Conservation (phyloP, 1,140 invertebrate species). For the Anastatus disparis region DNA sequence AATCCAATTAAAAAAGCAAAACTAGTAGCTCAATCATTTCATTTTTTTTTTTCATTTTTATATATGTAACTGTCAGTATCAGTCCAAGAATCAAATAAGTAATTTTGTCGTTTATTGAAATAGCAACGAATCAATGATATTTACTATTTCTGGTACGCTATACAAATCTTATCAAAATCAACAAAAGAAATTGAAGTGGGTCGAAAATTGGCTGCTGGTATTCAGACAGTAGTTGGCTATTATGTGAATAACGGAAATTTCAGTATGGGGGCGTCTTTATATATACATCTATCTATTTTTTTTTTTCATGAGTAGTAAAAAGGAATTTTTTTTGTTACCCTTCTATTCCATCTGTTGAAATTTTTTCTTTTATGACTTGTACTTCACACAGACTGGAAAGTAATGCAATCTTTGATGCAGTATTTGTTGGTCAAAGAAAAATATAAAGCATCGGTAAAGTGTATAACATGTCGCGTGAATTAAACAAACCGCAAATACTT, state of each 20-base stretch:
- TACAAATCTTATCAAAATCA: slow-evolving; percentile 5
- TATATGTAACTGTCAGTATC: too few species aligned
- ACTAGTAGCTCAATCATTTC: too few species aligned
- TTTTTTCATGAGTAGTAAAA: background rate
- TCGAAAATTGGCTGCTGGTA: slow-evolving; percentile 3
- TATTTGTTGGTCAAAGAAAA: too few species aligned
- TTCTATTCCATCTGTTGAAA: background rate
- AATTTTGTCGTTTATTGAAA: background rate
- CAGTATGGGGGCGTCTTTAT: background rate
- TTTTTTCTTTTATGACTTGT: slow-evolving; percentile 7
- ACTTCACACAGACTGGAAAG: background rate
- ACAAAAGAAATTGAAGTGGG: slow-evolving; percentile 7
- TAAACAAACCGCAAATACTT: slow-evolving; percentile 48
- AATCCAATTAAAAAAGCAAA: too few species aligned
- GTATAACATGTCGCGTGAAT: slow-evolving; percentile 50
- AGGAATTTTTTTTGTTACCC: slow-evolving; percentile 1
- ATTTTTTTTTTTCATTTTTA: too few species aligned
- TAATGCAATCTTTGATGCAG: too few species aligned
- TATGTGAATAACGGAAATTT: slow-evolving; percentile 18
- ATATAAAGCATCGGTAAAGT: too few species aligned
- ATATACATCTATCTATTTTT: background rate
- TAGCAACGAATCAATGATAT: background rate
- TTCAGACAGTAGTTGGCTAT: background rate
- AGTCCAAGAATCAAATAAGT: background rate
- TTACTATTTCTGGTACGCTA: background rate